phyloP scores from a whole-genome alignment of 1,140 invertebrate genomes.

The Procambarus clarkii region DNA sequence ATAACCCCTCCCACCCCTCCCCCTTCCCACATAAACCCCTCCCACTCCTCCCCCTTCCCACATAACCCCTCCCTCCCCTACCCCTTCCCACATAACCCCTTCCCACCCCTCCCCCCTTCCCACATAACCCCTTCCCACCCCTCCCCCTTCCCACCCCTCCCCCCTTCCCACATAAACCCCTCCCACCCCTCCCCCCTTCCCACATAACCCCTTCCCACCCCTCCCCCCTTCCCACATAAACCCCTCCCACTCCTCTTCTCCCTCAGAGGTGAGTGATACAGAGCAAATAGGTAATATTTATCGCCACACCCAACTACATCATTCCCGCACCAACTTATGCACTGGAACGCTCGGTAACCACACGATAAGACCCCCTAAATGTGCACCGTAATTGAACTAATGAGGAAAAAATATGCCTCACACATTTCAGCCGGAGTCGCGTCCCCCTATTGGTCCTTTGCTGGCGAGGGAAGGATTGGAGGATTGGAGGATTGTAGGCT shows the following conservation, averaged over 20 bases:
- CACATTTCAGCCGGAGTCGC: conserved; percentile 17
- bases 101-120: neutral
- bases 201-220: neutral
- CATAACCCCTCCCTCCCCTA: too few species aligned
- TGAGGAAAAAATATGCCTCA: conserved; percentile 54
- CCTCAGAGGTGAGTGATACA: conserved; percentile 34
- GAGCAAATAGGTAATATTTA: conserved; percentile 50
- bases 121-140: neutral
- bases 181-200: neutral
- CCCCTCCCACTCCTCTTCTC: neutral
- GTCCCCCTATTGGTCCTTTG: neutral
- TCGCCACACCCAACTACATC: neutral
- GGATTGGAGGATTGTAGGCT: neutral
- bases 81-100: neutral
- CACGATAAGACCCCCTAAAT: conserved; percentile 18
- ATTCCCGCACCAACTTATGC: conserved; percentile 15
- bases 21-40: neutral
- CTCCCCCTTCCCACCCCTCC: too few species aligned
- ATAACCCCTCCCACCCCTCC: neutral
- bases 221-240: too few species aligned
- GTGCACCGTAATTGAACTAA: conserved; percentile 41
- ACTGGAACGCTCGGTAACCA: conserved; percentile 24
- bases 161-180: neutral
- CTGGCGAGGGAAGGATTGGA: neutral
- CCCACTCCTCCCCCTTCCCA: neutral